phyloP scores from a whole-genome alignment of 2,888 invertebrate species.

The Liodrosophila aerea region DNA sequence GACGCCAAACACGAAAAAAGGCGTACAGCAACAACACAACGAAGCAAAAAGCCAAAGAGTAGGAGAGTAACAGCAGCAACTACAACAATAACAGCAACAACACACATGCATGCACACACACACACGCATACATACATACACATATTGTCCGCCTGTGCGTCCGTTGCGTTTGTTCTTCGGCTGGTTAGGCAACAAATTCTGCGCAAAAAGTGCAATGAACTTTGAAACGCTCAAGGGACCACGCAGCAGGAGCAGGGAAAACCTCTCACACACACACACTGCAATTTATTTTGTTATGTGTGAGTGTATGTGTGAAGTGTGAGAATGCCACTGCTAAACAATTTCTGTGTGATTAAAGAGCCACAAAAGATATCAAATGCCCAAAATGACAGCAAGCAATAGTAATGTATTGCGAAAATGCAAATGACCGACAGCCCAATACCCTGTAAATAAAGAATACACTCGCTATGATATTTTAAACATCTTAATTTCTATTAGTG shows the following conservation, averaged over 20 bases:
- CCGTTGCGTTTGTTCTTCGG: slow-evolving; percentile 68
- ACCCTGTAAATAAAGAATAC: slow-evolving; percentile 27
- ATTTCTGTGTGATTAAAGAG: slow-evolving; percentile 55
- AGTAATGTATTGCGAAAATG: slow-evolving; percentile 4
- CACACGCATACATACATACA: slow-evolving; percentile 16
- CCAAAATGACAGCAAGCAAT: slow-evolving; percentile 47
- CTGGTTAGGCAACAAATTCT: slow-evolving; percentile 76
- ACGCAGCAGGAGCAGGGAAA: slow-evolving; percentile 32
- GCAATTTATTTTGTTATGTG: slow-evolving; percentile 8
- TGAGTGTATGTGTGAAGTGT: slow-evolving; percentile 26
- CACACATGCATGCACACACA: slow-evolving; percentile 21
- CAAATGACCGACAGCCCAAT: background rate
- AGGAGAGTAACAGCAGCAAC: slow-evolving; percentile 58
- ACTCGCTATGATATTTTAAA: background rate
- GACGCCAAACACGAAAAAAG: slow-evolving; percentile 76
- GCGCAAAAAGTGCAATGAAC: slow-evolving; percentile 75
- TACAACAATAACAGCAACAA: slow-evolving; percentile 28
- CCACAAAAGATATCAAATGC: slow-evolving; percentile 68
- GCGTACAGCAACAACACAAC: slow-evolving; percentile 48
- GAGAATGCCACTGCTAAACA: slow-evolving; percentile 41
- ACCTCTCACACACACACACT: slow-evolving; percentile 15
- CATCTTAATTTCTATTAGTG: too few species aligned
- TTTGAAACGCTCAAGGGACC: slow-evolving; percentile 57
- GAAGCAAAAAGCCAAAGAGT: slow-evolving; percentile 66
- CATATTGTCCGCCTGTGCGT: slow-evolving; percentile 62